phyloP scores from a whole-genome alignment of 2,888 invertebrate genomes.

The Oligia strigilis region DNA sequence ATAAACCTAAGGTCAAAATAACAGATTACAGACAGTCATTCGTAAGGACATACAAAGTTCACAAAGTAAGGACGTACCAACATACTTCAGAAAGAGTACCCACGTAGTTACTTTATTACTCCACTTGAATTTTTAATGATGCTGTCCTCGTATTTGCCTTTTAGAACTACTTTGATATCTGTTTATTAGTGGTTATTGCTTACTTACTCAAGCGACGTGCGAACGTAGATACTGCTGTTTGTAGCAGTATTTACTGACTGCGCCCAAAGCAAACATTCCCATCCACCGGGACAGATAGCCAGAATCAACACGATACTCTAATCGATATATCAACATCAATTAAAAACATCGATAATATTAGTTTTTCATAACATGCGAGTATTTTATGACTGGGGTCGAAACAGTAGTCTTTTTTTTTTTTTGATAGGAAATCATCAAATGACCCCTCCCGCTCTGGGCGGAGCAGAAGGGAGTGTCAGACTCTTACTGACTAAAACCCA shows the following conservation, averaged over 20 bases:
- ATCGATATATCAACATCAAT: conserved; percentile 60
- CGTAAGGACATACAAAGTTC: conserved; percentile 29
- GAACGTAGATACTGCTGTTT: conserved; percentile 61
- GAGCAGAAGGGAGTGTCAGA: too few relatives aligned
- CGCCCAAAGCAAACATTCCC: conserved; percentile 80
- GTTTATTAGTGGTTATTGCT: conserved; percentile 41
- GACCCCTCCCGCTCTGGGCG: too few relatives aligned
- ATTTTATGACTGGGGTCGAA: conserved; percentile 24
- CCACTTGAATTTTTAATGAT: conserved; percentile 36
- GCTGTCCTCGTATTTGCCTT: conserved; percentile 28
- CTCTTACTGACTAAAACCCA: too few relatives aligned
- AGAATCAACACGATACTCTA: conserved; percentile 70
- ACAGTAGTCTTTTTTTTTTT: background rate
- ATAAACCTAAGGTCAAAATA: conserved; percentile 17
- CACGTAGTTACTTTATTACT: conserved; percentile 13
- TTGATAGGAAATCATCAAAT: too few relatives aligned
- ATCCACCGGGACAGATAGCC: conserved; percentile 78
- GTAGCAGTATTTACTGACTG: conserved; percentile 75
- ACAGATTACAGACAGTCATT: conserved; percentile 17
- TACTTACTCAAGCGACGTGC: conserved; percentile 50
- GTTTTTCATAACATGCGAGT: conserved; percentile 48
- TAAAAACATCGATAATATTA: conserved; percentile 53
- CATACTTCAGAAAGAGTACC: conserved; percentile 22
- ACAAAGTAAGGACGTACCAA: conserved; percentile 33
- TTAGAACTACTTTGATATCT: conserved; percentile 39